Conservation (phyloP, 2,888 invertebrate genomes). For the Clostera curtula region DNA sequence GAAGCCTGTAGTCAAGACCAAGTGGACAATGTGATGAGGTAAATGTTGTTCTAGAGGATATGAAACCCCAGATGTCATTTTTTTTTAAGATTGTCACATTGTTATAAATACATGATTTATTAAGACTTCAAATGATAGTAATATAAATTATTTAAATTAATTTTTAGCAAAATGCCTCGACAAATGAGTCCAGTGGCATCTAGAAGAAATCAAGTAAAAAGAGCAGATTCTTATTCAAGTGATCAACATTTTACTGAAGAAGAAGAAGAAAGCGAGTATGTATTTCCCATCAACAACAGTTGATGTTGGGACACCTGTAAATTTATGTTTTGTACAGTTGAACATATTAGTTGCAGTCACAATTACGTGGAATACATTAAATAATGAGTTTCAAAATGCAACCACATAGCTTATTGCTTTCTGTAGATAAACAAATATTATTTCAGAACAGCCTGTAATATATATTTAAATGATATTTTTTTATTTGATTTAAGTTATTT, state of each 20-base stretch:
- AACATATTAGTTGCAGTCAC: too few relatives aligned
- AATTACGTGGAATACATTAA: too few relatives aligned
- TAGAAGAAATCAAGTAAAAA: slow-evolving; percentile 13
- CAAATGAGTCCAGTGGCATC: slow-evolving; percentile 22
- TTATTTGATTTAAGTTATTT: too few relatives aligned
- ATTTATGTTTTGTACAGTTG: too few relatives aligned
- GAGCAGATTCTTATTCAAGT: slow-evolving; percentile 22
- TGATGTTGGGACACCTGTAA: too few relatives aligned
- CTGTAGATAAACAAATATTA: too few relatives aligned
- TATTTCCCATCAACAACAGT: slow-evolving; percentile 4
- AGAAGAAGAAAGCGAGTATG: slow-evolving; percentile 28
- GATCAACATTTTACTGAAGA: slow-evolving; percentile 19
- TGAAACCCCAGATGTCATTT: too few relatives aligned
- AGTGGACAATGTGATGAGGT: slow-evolving; percentile 57
- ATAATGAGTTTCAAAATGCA: too few relatives aligned
- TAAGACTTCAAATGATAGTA: not conserved
- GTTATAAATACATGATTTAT: not conserved
- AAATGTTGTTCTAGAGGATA: slow-evolving; percentile 6
- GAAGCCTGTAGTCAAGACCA: slow-evolving; percentile 37
- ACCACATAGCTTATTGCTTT: too few relatives aligned
- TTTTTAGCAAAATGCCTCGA: slow-evolving; percentile 29
- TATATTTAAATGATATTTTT: too few relatives aligned
- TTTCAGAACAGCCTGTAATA: too few relatives aligned
- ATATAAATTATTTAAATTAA: not conserved
- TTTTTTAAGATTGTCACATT: too few relatives aligned